Evolutionary conservation across 2,113 vertebrate species (phyloP).

Genomic region (Channa maculata): DNA sequence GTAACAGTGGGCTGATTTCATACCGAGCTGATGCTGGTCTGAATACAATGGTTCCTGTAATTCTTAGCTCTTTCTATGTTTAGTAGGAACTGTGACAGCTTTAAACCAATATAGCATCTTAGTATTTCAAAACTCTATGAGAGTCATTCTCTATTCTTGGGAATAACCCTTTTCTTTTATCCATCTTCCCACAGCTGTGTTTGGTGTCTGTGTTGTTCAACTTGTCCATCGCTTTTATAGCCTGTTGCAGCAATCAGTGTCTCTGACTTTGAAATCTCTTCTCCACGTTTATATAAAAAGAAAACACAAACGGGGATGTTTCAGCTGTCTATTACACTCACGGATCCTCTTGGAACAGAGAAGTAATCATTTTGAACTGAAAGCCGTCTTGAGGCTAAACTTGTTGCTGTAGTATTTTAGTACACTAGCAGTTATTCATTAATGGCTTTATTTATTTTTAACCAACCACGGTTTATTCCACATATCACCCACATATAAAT

Average conservation of each 20-base stretch:
- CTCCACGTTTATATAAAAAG: not conserved
- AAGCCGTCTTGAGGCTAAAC: too few species aligned
- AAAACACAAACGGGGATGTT: too few species aligned
- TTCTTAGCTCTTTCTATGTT: too few species aligned
- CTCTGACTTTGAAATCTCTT: not conserved
- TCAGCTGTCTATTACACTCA: too few species aligned
- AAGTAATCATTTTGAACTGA: not conserved
- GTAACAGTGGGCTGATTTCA: too few species aligned
- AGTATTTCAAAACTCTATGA: not conserved
- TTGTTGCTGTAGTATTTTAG: too few species aligned
- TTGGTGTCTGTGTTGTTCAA: not conserved
- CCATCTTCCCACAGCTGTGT: not conserved
- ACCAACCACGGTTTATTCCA: not conserved
- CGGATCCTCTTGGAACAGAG: too few species aligned
- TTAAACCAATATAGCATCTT: not conserved
- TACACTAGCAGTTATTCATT: not conserved
- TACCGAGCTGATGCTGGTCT: too few species aligned
- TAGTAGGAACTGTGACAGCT: too few species aligned
- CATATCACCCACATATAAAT: too few species aligned
- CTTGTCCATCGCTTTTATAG: not conserved
- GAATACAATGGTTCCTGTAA: too few species aligned
- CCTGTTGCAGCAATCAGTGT: too few species aligned
- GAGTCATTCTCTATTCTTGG: not conserved
- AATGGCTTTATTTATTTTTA: conserved; percentile 1
- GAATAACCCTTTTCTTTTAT: not conserved